A percentile compares a stretch with the other conserved stretches of the same genome.
These are phyloP conservation scores for Crax fasciolata DNA, from an alignment of 2,797 vertebrate genomes.

Conservation along the genomic window DNA sequence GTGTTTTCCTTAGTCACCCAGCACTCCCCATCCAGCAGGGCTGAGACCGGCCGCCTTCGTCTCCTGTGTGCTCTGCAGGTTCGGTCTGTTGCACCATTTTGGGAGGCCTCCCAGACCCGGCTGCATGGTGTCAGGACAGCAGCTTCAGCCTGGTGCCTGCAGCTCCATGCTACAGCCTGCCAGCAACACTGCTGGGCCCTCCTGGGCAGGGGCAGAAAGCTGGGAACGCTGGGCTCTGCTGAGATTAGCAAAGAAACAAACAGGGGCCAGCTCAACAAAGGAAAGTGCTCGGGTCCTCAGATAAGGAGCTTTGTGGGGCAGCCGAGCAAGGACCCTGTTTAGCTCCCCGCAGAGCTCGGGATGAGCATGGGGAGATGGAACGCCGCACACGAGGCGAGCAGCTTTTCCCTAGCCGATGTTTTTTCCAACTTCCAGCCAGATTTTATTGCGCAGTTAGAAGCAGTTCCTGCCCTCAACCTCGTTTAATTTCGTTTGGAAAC, in stretches of 20 bases:
- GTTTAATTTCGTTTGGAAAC: conserved; percentile 55
- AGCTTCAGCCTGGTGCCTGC: neutral
- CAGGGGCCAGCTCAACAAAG: conserved; percentile 52
- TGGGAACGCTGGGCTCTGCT: conserved; percentile 59
- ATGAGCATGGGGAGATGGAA: conserved; percentile 1
- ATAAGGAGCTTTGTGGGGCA: conserved; percentile 60
- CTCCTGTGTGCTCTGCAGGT: neutral
- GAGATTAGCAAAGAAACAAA: conserved; percentile 70
- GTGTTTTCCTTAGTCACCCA: neutral
- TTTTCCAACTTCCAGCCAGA: conserved; percentile 6
- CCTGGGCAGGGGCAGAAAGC: conserved; percentile 66
- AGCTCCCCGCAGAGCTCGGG: conserved; percentile 47
- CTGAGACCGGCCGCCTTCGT: neutral
- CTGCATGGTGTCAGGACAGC: neutral
- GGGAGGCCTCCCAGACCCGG: neutral
- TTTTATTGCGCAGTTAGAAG: conserved; percentile 29
- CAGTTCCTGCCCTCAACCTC: conserved; percentile 44
- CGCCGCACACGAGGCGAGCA: neutral
- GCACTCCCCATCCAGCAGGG: neutral
- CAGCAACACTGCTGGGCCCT: conserved; percentile 13
- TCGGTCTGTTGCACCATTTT: neutral
- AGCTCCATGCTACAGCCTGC: neutral
- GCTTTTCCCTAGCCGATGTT: neutral
- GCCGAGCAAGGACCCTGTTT: conserved; percentile 60
- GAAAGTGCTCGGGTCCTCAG: conserved; percentile 65